Conservation (phyloP, 2,888 invertebrate genomes). For the Schizaphis graminum region DNA sequence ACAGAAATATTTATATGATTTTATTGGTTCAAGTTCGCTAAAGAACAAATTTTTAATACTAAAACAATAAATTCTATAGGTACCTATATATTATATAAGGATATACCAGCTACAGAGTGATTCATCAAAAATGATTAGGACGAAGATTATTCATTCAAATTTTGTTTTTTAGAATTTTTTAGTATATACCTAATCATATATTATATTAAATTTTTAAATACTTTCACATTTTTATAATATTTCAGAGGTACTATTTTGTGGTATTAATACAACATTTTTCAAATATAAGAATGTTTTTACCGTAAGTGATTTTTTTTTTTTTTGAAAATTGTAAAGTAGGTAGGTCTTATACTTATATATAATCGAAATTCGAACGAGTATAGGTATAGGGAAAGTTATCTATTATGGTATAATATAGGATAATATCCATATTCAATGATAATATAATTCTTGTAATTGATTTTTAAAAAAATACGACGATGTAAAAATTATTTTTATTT, state of each 20-base stretch:
- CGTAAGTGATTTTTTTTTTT: background rate
- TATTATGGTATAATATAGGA: too few species aligned
- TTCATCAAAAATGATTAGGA: background rate
- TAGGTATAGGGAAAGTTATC: background rate
- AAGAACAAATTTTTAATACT: background rate
- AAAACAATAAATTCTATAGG: background rate
- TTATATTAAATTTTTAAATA: background rate
- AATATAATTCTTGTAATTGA: background rate
- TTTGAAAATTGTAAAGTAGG: too few species aligned
- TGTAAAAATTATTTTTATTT: background rate
- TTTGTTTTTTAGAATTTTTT: background rate
- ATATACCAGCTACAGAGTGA: background rate
- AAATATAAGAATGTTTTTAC: background rate
- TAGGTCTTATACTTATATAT: too few species aligned
- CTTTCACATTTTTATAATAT: background rate
- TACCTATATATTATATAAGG: background rate
- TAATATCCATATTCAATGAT: too few species aligned
- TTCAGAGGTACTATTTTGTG: background rate
- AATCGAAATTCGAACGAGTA: background rate
- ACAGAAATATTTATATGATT: too few species aligned
- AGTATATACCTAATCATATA: background rate
- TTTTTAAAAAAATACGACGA: background rate
- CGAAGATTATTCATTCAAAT: background rate
- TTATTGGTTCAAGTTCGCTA: background rate
- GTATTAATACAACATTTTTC: background rate